Conservation (phyloP, 2,113 vertebrate species). For the Calyptomena viridis region DNA sequence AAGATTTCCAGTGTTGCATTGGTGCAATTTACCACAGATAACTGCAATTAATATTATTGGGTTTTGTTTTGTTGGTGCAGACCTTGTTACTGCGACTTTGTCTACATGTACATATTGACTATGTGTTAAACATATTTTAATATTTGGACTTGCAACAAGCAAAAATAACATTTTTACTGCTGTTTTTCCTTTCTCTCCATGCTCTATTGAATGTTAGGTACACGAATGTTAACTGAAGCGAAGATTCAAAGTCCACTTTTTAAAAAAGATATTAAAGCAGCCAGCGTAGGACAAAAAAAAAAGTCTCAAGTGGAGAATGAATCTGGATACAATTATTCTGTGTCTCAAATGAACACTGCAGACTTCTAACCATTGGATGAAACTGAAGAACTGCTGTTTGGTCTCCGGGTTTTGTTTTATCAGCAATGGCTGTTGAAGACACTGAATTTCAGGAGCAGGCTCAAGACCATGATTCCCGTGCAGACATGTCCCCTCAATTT, state of each 20-base stretch:
- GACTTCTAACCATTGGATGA: background rate
- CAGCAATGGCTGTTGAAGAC: background rate
- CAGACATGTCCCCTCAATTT: background rate
- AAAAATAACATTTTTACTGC: background rate
- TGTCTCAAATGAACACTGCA: background rate
- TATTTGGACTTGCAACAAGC: background rate
- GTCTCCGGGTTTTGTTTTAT: background rate
- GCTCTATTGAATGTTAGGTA: background rate
- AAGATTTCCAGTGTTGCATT: background rate
- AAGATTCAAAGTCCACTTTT: background rate
- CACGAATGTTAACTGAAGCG: background rate
- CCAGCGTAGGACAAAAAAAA: background rate
- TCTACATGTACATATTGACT: background rate
- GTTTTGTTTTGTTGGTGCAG: background rate
- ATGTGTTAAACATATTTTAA: background rate
- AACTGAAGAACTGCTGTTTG: background rate
- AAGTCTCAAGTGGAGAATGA: background rate
- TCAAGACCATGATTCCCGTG: accelerated
- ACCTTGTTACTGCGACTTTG: background rate
- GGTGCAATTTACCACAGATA: background rate
- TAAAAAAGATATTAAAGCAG: background rate
- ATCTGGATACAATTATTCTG: background rate
- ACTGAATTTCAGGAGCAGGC: background rate
- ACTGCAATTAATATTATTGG: background rate
- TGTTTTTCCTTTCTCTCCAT: background rate